Conservation (phyloP, 92 coral and sea anemone genomes). For the Galaxea fascicularis region DNA sequence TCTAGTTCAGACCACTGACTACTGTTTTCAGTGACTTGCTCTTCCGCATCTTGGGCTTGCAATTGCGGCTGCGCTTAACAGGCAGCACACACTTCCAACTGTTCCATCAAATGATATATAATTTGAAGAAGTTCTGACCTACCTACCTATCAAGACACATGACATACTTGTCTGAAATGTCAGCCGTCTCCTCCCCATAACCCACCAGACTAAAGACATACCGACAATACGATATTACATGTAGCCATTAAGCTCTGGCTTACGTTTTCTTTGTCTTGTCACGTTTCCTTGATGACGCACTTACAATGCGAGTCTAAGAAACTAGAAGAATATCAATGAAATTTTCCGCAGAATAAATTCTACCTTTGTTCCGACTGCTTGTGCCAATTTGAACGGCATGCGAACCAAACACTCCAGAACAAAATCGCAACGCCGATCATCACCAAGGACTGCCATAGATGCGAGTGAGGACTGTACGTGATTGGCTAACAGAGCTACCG, state of each 20-base stretch:
- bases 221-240: too few relatives aligned
- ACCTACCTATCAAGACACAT: too few relatives aligned
- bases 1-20: not conserved
- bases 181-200: too few relatives aligned
- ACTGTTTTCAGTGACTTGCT: too few relatives aligned
- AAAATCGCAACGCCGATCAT: constrained; percentile 58
- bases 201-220: too few relatives aligned
- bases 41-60: too few relatives aligned
- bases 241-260: too few relatives aligned
- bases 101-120: too few relatives aligned
- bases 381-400: constrained; percentile 76
- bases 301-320: not conserved
- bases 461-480: constrained; percentile 78
- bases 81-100: too few relatives aligned
- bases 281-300: not conserved
- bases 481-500: constrained; percentile 81
- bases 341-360: not conserved
- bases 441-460: constrained; percentile 40
- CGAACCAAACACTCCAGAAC: constrained; percentile 79
- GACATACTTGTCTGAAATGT: too few relatives aligned
- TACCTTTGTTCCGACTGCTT: constrained; percentile 81
- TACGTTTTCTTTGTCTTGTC: not conserved
- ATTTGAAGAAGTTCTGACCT: too few relatives aligned
- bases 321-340: not conserved
- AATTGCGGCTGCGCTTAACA: too few relatives aligned